A percentile compares a stretch with the other conserved stretches of the same genome.
Conservation (phyloP, 1,140 invertebrate genomes). For the Parasteatoda tepidariorum region DNA sequence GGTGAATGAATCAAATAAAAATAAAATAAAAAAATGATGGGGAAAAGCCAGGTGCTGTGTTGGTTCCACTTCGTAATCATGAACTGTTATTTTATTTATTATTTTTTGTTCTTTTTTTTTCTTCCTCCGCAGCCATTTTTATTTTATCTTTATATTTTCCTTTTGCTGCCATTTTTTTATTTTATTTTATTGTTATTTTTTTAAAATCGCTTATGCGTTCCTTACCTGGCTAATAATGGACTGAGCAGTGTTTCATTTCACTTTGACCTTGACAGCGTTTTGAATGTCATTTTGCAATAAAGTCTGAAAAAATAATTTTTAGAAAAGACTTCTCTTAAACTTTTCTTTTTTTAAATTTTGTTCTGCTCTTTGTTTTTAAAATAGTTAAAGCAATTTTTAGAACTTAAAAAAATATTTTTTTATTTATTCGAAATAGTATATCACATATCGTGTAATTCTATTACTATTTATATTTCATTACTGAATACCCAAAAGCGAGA, state of each 20-base stretch:
- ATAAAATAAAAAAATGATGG: conserved; percentile 25
- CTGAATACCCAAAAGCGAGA: no score
- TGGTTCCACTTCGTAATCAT: conserved; percentile 50
- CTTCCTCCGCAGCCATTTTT: neutral
- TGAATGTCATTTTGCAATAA: conserved; percentile 51
- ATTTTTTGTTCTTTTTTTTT: neutral
- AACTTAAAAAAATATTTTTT: no score
- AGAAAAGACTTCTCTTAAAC: no score
- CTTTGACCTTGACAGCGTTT: conserved; percentile 46
- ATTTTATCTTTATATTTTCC: neutral
- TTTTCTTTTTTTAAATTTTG: no score
- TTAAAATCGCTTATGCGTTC: neutral
- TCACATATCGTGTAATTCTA: no score
- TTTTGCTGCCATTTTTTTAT: neutral
- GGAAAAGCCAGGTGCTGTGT: conserved; percentile 39
- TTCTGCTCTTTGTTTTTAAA: no score
- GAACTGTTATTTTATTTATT: neutral
- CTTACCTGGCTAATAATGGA: conserved; percentile 28
- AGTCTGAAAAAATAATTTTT: no score
- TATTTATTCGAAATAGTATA: no score
- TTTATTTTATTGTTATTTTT: conserved; percentile 21
- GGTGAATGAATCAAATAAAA: conserved; percentile 42
- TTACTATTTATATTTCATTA: no score
- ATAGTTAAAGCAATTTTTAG: no score
- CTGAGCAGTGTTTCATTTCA: conserved; percentile 16